These are phyloP conservation scores for Forbesichthys agassizii DNA, from an alignment of 2,113 vertebrate genomes.

Conservation along the genomic window DNA sequence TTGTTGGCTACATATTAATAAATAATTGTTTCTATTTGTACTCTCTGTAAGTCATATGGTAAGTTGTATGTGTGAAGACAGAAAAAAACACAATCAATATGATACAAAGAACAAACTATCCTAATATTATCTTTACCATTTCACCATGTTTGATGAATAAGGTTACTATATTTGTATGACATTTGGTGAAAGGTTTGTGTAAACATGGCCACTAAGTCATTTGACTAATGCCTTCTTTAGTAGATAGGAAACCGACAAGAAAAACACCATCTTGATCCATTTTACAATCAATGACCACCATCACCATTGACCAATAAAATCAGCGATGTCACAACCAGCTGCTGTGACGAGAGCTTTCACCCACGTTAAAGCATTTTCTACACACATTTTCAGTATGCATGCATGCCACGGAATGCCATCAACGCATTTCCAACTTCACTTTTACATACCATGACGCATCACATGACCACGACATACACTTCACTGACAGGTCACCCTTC, in stretches of 20 bases:
- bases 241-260: conserved; percentile 15
- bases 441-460: conserved; percentile 13
- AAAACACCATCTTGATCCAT: conserved; percentile 2
- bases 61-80: too few relatives aligned
- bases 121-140: neutral
- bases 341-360: conserved; percentile 18
- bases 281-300: conserved; percentile 22
- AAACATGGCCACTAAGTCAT: conserved; percentile 37
- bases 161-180: neutral
- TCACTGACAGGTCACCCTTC: conserved; percentile 12
- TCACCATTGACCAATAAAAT: neutral
- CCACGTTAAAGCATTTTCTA: neutral
- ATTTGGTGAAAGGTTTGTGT: conserved; percentile 29
- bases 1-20: too few relatives aligned
- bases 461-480: conserved; percentile 27
- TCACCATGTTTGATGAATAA: conserved; percentile 10
- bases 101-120: conserved; percentile 13
- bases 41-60: too few relatives aligned
- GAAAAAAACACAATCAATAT: neutral
- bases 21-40: too few relatives aligned
- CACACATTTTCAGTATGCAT: conserved; percentile 24
- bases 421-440: neutral
- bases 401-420: neutral
- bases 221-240: neutral
- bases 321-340: neutral